These are phyloP conservation scores for Acanthochromis polyacanthus DNA, from an alignment of 2,113 vertebrate genomes.

Conservation along the genomic window DNA sequence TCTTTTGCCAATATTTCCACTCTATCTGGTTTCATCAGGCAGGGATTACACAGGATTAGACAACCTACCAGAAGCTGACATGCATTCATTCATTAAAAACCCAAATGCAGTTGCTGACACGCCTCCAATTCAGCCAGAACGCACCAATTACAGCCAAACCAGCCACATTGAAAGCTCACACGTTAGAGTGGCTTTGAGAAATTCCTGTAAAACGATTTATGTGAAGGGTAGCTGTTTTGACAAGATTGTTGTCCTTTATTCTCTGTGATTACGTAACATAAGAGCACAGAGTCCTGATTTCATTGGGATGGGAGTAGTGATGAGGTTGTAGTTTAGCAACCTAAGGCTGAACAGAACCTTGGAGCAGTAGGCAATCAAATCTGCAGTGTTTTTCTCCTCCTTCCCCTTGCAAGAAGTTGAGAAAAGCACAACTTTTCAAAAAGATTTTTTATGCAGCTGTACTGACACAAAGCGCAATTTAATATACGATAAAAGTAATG, in stretches of 20 bases:
- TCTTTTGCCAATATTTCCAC: conserved; percentile 82
- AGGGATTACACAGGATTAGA: conserved; percentile 84
- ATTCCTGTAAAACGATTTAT: neutral
- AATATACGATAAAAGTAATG: neutral
- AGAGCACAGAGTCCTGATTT: conserved; percentile 21
- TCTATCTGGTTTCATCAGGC: conserved; percentile 82
- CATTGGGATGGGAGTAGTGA: conserved; percentile 13
- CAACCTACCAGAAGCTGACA: conserved; percentile 69
- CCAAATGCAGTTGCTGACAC: conserved; percentile 50
- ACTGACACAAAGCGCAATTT: neutral
- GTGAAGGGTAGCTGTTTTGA: neutral
- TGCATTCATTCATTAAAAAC: conserved; percentile 79
- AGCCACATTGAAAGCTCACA: neutral
- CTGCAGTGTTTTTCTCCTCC: neutral
- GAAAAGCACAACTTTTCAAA: neutral
- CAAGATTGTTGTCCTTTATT: conserved; percentile 5
- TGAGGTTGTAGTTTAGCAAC: conserved; percentile 40
- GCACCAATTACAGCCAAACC: conserved; percentile 17
- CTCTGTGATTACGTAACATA: conserved; percentile 41
- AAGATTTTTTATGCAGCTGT: neutral
- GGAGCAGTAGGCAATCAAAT: conserved; percentile 15
- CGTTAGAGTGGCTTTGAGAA: neutral
- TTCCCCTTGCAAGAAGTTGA: neutral
- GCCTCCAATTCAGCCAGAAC: conserved; percentile 32
- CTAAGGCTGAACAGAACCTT: conserved; percentile 28